Evolutionary conservation across 1,140 invertebrate species (phyloP), one percentile per base, ranked within the genome.

Genomic region (Eumeta japonica): DNA sequence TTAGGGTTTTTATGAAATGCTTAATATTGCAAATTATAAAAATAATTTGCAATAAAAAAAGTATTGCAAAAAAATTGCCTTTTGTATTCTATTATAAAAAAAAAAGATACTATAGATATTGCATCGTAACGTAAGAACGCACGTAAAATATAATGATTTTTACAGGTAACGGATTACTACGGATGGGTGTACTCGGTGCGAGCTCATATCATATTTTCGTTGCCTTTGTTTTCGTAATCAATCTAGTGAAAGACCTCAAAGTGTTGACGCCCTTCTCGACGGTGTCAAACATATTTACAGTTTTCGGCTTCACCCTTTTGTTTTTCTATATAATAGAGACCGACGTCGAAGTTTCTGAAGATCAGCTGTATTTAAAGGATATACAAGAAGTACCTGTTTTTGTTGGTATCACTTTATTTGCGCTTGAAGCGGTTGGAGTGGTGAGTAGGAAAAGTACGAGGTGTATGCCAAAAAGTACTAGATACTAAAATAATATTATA

Each of bases 341-440:
- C 9, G 65, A 81, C 1, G 62, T 84, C 1, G 48, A 51, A 0
- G 53, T 83, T n/a, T 64, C 77, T 2, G 48, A 68, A 36, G 67
- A 46, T 31, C 75, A 46, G 24, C 58, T 33, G 29, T 72, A 41
- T 75, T 71, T 42, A 28, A 79, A 63, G 39, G 27, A 36, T 9
- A 40, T 45, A 0, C 52, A 63, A 41, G 79, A 77, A 27, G 81
- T 83, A 48, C 78, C 82, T 0, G 62, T 88, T 3, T 89, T 84
- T 43, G 83, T 92, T 52, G 88, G 89, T 0, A 90, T 85, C 1
- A 87, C 86, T 0, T 67, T 92, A 13, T 92, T 89, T 70, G 85
- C 89, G 0, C 77, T 91, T 39, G 89, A 92, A 77, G 89, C 89
- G 13, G 89, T 92, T 14, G 86, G 85, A 16, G 82, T 88, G 58